Percentiles rank a stretch among this genome's conserved stretches.
phyloP scores from a whole-genome alignment of 2,888 invertebrate species.

The Lepeophtheirus nordmannii region DNA sequence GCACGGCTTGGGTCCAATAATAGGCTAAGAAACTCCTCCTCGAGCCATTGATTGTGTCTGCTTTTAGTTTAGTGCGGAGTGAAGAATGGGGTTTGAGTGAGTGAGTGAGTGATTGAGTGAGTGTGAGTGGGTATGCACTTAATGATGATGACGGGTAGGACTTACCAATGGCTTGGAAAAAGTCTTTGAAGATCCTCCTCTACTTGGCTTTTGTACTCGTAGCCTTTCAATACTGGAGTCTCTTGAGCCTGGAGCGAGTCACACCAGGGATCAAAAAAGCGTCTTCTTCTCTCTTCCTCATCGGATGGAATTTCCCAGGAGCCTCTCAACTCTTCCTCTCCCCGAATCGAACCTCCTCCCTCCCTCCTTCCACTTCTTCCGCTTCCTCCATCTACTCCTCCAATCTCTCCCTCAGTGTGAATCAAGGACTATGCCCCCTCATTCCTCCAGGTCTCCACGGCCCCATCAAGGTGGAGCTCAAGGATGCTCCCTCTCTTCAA shows the following conservation, averaged over 20 bases:
- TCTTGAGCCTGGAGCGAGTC: background rate
- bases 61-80: no score
- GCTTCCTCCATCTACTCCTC: background rate
- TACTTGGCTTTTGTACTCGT: constrained; percentile 11
- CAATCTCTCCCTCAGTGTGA: background rate
- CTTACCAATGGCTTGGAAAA: background rate
- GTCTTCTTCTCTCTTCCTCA: background rate
- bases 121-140: no score
- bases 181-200: constrained; percentile 3
- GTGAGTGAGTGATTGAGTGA: no score
- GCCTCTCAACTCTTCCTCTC: background rate
- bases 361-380: background rate
- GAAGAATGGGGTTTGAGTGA: no score
- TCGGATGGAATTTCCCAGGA: constrained; percentile 5
- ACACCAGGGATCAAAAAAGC: background rate
- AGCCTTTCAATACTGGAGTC: constrained; percentile 19
- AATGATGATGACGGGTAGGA: no score
- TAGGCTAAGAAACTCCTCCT: no score
- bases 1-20: no score
- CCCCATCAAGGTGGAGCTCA: constrained; percentile 52
- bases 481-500: constrained; percentile 44
- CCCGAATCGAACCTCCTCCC: background rate
- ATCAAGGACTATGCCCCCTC: constrained; percentile 12
- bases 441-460: constrained; percentile 34
- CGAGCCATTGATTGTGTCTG: no score